Evolutionary conservation across 1,140 invertebrate genomes (phyloP).

Genomic region (Papilio machaon): DNA sequence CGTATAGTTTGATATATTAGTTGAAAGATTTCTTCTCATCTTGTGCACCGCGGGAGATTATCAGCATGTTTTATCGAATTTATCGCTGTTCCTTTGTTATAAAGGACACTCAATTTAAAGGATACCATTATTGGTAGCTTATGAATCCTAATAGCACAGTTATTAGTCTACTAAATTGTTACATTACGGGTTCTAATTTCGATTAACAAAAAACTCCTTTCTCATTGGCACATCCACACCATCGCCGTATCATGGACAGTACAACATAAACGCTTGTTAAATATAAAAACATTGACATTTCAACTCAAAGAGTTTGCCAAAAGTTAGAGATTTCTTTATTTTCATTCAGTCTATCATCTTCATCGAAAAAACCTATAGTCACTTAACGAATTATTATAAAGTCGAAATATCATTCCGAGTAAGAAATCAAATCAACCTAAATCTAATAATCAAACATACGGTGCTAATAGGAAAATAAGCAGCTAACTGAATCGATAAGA

Average conservation of each 20-base stretch:
- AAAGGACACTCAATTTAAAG: not conserved
- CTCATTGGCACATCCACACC: too few relatives aligned
- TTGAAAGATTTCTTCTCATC: not conserved
- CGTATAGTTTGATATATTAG: constrained; percentile 16
- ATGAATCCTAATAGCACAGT: not conserved
- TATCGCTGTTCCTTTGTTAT: constrained; percentile 28
- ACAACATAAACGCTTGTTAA: not conserved
- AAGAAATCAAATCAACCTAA: not conserved
- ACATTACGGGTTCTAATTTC: not conserved
- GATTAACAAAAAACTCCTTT: not conserved
- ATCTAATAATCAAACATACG: constrained; percentile 29
- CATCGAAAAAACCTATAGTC: not conserved
- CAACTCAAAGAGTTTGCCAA: not conserved
- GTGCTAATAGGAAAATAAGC: constrained; percentile 48
- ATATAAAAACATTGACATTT: not conserved
- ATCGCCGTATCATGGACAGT: too few relatives aligned
- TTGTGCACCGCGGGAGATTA: constrained; percentile 42
- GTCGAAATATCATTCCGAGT: not conserved
- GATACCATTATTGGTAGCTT: not conserved
- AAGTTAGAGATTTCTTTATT: not conserved
- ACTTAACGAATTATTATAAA: not conserved
- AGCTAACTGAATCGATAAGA: constrained; percentile 61
- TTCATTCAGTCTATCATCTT: not conserved
- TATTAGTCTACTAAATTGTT: not conserved
- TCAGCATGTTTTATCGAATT: constrained; percentile 31